Percentiles rank a stretch among this genome's conserved stretches.
Conservation (phyloP, 2,113 vertebrate species). For the Panurus biarmicus region DNA sequence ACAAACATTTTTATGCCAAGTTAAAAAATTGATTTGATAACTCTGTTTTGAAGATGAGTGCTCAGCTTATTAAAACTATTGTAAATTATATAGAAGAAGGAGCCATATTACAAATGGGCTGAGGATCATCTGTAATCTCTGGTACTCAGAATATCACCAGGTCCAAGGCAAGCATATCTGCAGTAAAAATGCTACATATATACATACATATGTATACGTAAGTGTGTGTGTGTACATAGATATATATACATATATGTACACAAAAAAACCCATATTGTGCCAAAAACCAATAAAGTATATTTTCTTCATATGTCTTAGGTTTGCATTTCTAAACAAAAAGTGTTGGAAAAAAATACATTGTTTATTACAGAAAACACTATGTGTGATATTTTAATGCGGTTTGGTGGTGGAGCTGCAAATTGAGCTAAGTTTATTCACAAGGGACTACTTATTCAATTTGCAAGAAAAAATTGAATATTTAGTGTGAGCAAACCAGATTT, state of each 20-base stretch:
- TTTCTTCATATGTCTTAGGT: not conserved
- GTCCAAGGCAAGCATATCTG: not conserved
- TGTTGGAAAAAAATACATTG: not conserved
- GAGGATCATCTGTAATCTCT: not conserved
- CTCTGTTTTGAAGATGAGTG: constrained; percentile 20
- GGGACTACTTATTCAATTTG: not conserved
- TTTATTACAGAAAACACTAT: not conserved
- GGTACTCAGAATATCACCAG: not conserved
- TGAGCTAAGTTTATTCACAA: not conserved
- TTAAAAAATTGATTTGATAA: constrained; percentile 47
- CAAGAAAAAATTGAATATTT: not conserved
- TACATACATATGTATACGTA: not conserved
- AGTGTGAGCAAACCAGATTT: not conserved
- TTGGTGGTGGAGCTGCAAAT: not conserved
- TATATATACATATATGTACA: too few relatives aligned
- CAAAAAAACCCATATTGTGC: not conserved
- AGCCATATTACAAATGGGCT: not conserved
- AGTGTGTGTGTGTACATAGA: not conserved
- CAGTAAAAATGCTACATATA: not conserved
- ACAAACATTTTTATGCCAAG: constrained; percentile 51
- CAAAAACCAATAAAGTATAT: not conserved
- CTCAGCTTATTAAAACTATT: not conserved
- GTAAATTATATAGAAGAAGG: not conserved
- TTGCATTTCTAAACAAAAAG: not conserved
- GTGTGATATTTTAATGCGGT: constrained; percentile 2